These are phyloP conservation scores for Epsilonema sp. DNA, from an alignment of 2,888 invertebrate genomes.

Conservation along the genomic window DNA sequence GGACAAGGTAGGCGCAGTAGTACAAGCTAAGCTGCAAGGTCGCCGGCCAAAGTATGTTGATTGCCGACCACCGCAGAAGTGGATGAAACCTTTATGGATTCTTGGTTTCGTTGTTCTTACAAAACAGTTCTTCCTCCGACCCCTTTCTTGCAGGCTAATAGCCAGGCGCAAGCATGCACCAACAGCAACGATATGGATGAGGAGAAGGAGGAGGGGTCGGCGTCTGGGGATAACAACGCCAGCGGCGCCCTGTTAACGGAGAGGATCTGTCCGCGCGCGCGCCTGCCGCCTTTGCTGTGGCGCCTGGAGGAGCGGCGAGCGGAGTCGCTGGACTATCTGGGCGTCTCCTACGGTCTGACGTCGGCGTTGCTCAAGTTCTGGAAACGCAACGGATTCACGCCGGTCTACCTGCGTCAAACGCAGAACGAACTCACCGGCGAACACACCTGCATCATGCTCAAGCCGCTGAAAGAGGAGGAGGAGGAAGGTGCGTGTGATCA, in stretches of 20 bases:
- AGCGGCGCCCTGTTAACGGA: conserved; percentile 47
- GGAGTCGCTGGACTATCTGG: conserved; percentile 48
- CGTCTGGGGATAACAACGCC: conserved; percentile 15
- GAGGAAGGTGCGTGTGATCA: too few relatives aligned
- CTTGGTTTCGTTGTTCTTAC: conserved; percentile 5
- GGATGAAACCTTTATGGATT: too few relatives aligned
- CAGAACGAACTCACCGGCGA: conserved; percentile 88
- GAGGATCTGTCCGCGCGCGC: conserved; percentile 49
- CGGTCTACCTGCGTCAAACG: conserved; percentile 63
- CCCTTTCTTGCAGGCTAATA: conserved; percentile 44
- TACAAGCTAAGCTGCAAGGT: too few relatives aligned
- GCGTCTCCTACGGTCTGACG: conserved; percentile 61
- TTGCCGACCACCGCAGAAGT: too few relatives aligned
- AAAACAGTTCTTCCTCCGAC: too few relatives aligned
- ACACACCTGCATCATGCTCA: conserved; percentile 88
- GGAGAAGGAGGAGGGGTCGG: conserved; percentile 9
- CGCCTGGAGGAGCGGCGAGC: conserved; percentile 63
- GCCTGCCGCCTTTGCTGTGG: conserved; percentile 65
- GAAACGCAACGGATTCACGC: conserved; percentile 57
- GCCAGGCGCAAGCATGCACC: not conserved
- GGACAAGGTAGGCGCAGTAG: too few relatives aligned
- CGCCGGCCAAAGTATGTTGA: too few relatives aligned
- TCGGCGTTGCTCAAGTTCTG: conserved; percentile 43
- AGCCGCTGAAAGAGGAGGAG: too few relatives aligned
- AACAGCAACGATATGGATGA: conserved; percentile 5